Evolutionary conservation across 2,888 invertebrate genomes (phyloP).

Genomic region (Lacanobia oleracea): DNA sequence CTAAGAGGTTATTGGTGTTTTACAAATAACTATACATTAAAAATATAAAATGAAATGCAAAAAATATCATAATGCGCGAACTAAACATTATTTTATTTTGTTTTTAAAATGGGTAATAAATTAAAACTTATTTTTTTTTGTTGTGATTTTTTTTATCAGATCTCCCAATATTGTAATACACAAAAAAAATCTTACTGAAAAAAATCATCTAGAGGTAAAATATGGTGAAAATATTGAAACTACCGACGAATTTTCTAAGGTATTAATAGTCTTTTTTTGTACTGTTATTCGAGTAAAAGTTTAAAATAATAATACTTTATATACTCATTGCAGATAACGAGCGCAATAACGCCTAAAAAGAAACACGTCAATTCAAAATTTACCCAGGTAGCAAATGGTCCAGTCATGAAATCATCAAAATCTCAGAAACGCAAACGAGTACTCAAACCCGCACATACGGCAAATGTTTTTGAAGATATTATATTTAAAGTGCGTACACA

Average conservation of each 20-base stretch:
- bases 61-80: background rate
- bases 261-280: background rate
- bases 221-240: background rate
- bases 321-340: constrained; percentile 4
- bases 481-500: background rate
- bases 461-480: constrained; percentile 26
- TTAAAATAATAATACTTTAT: constrained; percentile 1
- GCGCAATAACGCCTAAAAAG: constrained; percentile 11
- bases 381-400: background rate
- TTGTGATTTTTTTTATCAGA: constrained; percentile 18
- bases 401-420: background rate
- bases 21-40: no score
- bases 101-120: no score
- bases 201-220: background rate
- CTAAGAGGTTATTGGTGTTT: no score
- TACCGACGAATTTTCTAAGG: constrained; percentile 17
- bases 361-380: background rate
- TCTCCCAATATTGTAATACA: background rate
- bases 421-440: background rate
- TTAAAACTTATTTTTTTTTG: no score
- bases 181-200: constrained; percentile 6
- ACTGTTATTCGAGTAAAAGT: background rate
- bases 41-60: background rate
- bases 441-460: background rate
- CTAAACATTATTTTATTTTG: background rate